A percentile compares a stretch with the other conserved stretches of the same genome.
phyloP scores from a whole-genome alignment of 2,888 invertebrate genomes.

The Mythimna loreyi region DNA sequence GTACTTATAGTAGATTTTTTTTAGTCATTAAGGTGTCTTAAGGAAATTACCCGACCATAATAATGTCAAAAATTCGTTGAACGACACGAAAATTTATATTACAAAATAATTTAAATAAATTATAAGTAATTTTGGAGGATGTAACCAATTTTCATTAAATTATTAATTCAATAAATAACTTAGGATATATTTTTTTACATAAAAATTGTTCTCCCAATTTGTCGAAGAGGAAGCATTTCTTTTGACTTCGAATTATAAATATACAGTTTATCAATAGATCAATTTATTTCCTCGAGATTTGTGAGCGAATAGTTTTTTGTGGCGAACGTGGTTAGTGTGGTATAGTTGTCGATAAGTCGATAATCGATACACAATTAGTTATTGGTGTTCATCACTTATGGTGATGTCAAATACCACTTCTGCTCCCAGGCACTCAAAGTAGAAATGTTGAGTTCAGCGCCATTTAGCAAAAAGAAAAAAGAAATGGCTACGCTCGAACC shows the following conservation, averaged over 20 bases:
- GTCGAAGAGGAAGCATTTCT: conserved; percentile 46
- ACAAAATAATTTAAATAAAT: conserved; percentile 15
- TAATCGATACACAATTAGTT: not conserved
- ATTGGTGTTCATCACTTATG: too few species aligned
- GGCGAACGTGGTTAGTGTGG: conserved; percentile 14
- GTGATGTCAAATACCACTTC: too few species aligned
- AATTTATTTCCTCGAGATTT: conserved; percentile 27
- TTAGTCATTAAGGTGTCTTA: not conserved
- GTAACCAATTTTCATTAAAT: conserved; percentile 17
- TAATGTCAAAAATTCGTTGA: not conserved
- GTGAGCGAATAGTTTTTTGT: conserved; percentile 24
- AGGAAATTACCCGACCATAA: not conserved
- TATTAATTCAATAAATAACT: conserved; percentile 55
- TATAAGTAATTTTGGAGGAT: conserved; percentile 12
- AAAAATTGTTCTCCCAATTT: conserved; percentile 62
- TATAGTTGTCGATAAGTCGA: conserved; percentile 9
- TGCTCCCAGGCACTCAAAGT: too few species aligned
- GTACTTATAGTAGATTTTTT: not conserved
- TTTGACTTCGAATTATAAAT: conserved; percentile 70
- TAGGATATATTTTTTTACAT: conserved; percentile 21
- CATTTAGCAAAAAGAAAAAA: too few species aligned
- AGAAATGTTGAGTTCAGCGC: too few species aligned
- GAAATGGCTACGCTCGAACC: too few species aligned
- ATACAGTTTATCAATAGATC: conserved; percentile 61
- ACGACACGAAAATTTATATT: not conserved